These are phyloP conservation scores for Catalaphyllia jardinei DNA, from an alignment of 64 coral and sea anemone genomes.

Conservation along the genomic window DNA sequence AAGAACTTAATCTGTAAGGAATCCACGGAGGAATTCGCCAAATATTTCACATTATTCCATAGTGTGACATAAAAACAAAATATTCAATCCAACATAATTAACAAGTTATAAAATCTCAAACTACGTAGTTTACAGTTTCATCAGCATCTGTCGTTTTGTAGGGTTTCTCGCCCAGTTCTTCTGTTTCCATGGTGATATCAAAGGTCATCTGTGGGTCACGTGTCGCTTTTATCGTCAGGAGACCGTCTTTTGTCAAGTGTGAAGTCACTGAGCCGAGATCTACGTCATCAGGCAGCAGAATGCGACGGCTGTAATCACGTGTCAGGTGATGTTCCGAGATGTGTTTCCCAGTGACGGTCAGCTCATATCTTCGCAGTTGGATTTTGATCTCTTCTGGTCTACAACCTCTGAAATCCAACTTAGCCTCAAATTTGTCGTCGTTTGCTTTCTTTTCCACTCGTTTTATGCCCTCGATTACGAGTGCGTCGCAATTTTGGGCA, in stretches of 20 bases:
- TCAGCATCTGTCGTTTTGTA: neutral
- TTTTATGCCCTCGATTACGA: slow-evolving; percentile 54
- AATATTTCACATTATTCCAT: too few species aligned
- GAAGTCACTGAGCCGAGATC: slow-evolving; percentile 78
- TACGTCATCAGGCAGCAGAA: slow-evolving; percentile 79
- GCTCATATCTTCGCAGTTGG: slow-evolving; percentile 67
- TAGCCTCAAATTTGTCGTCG: slow-evolving; percentile 74
- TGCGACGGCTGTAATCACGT: slow-evolving; percentile 73
- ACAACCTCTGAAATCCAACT: slow-evolving; percentile 77
- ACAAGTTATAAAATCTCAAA: too few species aligned
- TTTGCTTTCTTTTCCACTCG: slow-evolving; percentile 40
- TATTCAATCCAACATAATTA: too few species aligned
- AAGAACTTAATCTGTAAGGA: too few species aligned
- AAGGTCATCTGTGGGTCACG: slow-evolving; percentile 12
- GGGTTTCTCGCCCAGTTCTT: neutral
- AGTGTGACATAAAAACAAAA: too few species aligned
- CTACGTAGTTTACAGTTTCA: neutral
- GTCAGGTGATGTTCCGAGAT: slow-evolving; percentile 53
- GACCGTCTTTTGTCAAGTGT: slow-evolving; percentile 63
- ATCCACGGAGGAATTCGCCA: too few species aligned
- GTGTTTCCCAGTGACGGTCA: slow-evolving; percentile 67
- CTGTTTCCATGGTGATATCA: neutral
- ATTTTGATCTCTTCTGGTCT: slow-evolving; percentile 80
- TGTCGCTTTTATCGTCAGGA: slow-evolving; percentile 68
- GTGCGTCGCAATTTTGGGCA: slow-evolving; percentile 50